Percentiles rank a stretch among this genome's conserved stretches.
phyloP scores from a whole-genome alignment of 2,797 vertebrate species.

The Betta splendens region DNA sequence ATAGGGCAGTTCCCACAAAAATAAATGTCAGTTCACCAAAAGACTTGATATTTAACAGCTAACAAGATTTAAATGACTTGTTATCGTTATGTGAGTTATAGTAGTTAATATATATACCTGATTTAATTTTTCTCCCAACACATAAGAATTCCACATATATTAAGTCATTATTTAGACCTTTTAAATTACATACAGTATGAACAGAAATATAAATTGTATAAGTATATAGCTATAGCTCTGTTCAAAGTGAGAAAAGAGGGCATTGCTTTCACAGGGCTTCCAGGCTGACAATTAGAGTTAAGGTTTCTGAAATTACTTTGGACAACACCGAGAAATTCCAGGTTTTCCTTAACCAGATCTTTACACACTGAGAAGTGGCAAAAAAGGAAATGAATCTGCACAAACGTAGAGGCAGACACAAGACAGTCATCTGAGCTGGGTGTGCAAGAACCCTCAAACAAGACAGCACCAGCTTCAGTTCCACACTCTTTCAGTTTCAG shows the following conservation, averaged over 20 bases:
- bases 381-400: constrained; percentile 34
- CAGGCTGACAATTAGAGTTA: too few relatives aligned
- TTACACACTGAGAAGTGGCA: not conserved
- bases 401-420: constrained; percentile 15
- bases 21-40: too few relatives aligned
- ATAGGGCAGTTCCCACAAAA: constrained; percentile 7
- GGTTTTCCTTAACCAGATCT: constrained; percentile 5
- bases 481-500: not conserved
- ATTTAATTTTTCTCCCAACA: not conserved
- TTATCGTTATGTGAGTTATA: not conserved
- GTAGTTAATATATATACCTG: not conserved
- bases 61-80: too few relatives aligned
- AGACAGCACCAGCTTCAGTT: not conserved
- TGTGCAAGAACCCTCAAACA: constrained; percentile 10
- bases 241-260: constrained; percentile 7
- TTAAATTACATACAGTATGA: too few relatives aligned
- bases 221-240: too few relatives aligned
- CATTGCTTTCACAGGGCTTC: too few relatives aligned
- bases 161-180: too few relatives aligned
- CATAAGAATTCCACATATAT: not conserved
- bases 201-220: too few relatives aligned
- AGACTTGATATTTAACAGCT: too few relatives aligned
- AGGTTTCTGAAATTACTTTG: too few relatives aligned
- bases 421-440: constrained; percentile 51
- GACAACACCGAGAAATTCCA: not conserved